Evolutionary conservation across 2,113 vertebrate species (phyloP).

Genomic region (Elanoides forficatus): DNA sequence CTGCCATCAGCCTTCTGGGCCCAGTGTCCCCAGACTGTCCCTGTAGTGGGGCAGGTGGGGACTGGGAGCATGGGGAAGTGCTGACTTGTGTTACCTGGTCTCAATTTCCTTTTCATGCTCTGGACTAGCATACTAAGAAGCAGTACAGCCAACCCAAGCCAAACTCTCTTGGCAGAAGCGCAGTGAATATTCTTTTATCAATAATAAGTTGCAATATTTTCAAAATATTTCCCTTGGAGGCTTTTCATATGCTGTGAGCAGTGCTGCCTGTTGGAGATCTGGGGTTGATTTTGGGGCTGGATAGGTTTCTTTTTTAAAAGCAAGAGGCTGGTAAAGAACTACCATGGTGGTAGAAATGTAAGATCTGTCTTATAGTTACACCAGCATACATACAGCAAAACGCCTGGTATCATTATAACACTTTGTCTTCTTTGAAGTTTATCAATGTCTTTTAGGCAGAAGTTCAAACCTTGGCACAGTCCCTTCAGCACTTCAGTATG

Average conservation of each 20-base stretch:
- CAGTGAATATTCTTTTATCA: neutral
- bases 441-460: neutral
- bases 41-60: neutral
- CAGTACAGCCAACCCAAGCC: neutral
- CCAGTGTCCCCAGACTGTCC: neutral
- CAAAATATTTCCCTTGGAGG: neutral
- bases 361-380: neutral
- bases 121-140: neutral
- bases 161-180: neutral
- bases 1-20: neutral
- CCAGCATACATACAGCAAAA: neutral
- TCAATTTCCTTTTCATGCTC: neutral
- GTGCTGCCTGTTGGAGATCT: neutral
- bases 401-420: neutral
- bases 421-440: neutral
- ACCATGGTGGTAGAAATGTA: neutral
- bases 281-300: neutral
- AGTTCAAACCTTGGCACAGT: neutral
- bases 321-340: neutral
- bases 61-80: neutral
- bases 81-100: neutral
- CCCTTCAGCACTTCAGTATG: neutral
- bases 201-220: neutral
- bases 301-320: neutral
- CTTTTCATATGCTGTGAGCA: neutral